A percentile compares a stretch with the other conserved stretches of the same genome.
Conservation (phyloP, 2,113 vertebrate genomes). For the Morphnarchus princeps region DNA sequence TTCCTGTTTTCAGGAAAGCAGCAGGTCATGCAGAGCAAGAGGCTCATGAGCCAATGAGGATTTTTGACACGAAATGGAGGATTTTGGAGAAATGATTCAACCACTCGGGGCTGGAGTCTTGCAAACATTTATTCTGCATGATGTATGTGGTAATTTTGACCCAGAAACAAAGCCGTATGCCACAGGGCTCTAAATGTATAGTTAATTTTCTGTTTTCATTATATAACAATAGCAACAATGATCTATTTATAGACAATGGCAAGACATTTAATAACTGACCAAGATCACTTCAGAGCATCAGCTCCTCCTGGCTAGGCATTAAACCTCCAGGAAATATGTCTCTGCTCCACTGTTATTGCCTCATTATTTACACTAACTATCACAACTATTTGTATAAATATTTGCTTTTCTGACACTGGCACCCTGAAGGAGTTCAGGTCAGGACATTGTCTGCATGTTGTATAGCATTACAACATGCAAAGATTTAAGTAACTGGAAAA, state of each 20-base stretch:
- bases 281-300: neutral
- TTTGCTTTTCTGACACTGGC: slow-evolving; percentile 50
- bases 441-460: slow-evolving; percentile 29
- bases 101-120: neutral
- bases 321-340: slow-evolving; percentile 2
- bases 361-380: slow-evolving; percentile 46
- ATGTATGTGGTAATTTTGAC: neutral
- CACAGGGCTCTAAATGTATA: neutral
- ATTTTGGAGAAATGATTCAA: neutral
- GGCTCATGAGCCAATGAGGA: neutral
- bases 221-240: neutral
- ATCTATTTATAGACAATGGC: neutral
- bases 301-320: neutral
- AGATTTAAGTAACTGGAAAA: slow-evolving; percentile 16
- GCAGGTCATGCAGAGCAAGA: neutral
- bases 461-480: neutral
- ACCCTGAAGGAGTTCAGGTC: slow-evolving; percentile 45
- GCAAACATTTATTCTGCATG: neutral
- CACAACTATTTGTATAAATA: slow-evolving; percentile 48
- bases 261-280: neutral
- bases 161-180: neutral
- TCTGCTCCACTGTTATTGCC: neutral
- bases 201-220: neutral
- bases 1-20: neutral
- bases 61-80: neutral